These are phyloP conservation scores for Axis porcinus DNA, from an alignment of 2,113 vertebrate genomes.

Conservation along the genomic window DNA sequence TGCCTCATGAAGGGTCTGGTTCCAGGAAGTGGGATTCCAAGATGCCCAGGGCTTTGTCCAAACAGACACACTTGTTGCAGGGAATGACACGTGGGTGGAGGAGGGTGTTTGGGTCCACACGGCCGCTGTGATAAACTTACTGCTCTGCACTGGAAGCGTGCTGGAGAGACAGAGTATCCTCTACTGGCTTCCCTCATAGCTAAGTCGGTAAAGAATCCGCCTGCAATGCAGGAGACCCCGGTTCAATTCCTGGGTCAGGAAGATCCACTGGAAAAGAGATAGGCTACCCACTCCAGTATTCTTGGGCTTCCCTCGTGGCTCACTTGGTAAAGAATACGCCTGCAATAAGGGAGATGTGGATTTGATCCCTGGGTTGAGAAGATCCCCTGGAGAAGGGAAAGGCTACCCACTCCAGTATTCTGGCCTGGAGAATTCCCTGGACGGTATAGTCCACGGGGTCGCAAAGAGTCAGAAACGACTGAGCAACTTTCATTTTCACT, in stretches of 20 bases:
- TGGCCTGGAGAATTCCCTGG: neutral
- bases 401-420: neutral
- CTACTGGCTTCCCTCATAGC: neutral
- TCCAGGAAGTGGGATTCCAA: neutral
- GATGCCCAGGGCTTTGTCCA: neutral
- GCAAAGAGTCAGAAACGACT: neutral
- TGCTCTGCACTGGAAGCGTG: fast-evolving
- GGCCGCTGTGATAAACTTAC: too few species aligned
- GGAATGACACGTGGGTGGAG: fast-evolving
- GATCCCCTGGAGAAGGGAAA: neutral
- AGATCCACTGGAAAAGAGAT: neutral
- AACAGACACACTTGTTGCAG: neutral
- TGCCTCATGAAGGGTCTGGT: neutral
- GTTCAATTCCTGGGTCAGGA: neutral
- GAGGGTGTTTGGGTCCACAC: too few species aligned
- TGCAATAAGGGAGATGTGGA: neutral
- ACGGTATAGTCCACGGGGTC: neutral
- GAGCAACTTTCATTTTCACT: neutral
- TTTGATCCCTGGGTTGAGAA: neutral
- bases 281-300: neutral
- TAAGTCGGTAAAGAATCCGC: neutral
- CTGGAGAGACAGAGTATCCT: neutral
- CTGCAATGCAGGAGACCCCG: neutral
- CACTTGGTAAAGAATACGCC: neutral
- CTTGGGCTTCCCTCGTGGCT: neutral